Base-by-base conservation (phyloP, 2,797 vertebrate species). In the Urocyon cinereoargenteus region DNA sequence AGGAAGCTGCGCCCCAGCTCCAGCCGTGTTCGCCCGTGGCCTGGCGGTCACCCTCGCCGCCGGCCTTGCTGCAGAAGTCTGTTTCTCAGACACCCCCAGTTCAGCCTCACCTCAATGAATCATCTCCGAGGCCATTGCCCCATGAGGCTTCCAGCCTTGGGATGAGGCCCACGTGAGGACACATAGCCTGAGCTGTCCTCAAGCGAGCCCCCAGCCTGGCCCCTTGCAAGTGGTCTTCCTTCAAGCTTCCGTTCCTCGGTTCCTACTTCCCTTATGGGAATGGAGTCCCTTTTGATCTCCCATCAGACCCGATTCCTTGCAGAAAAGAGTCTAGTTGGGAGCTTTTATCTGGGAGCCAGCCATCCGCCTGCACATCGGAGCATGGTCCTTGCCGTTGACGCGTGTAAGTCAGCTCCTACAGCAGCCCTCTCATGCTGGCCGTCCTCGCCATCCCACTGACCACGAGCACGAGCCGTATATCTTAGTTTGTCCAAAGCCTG, bases 1-100 rank as follows among this genome's bases (percentile, higher is more conserved):
- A 34, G 36, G n/a, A 26, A 5, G 55, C 51, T 22, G 45, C 4
- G 16, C 45, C 55, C 24, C 0, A 5, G 7, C 34, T 81, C n/a
- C 0, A 0, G 13, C 13, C 0, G 0, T 14, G 3, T 0, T 14
- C 16, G 0, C 26, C 15, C 0, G 18, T 2, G 16, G 34, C 49
- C 49, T 15, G 51, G 18, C 1, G 5, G 0, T 22, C 14, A 0
- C 4, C 6, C 7, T 26, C 3, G 61, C 2, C 1, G 55, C 26
- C 26, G 0, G 14, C 2, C 13, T 53, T 70, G 75, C 70, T 61
- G 1, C 34, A 64, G n/a, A 28, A 18, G 0, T 57, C 51, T 3
- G 0, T 68, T 49, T 90, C 31, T 31, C 0, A 45, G 49, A 55
- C 18, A 53, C 11, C 6, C 36, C 5, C 1, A 1, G 3, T 28